These are phyloP conservation scores for Caenorhabditis japonica DNA, from an alignment of 2,888 invertebrate species.

Conservation along the genomic window DNA sequence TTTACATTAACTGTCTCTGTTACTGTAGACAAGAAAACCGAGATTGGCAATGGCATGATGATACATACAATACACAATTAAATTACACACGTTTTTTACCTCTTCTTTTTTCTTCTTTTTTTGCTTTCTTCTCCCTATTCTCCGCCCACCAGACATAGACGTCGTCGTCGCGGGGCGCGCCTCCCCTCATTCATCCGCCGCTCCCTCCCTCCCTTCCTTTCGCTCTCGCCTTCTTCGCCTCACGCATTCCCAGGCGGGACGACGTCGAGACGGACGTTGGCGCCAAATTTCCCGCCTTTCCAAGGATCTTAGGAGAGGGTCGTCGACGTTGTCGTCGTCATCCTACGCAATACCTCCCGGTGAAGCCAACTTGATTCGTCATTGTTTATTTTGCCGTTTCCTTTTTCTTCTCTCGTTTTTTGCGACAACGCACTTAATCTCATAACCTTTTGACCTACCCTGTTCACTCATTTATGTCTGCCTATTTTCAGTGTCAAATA, in stretches of 20 bases:
- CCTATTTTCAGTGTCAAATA: slow-evolving; percentile 48
- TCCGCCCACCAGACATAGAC: slow-evolving; percentile 46
- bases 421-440: no score
- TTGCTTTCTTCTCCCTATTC: neutral
- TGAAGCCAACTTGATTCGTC: slow-evolving; percentile 35
- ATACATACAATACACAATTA: no score
- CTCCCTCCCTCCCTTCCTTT: slow-evolving; percentile 7
- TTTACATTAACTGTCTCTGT: no score
- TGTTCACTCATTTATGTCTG: neutral
- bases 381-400: slow-evolving; percentile 25
- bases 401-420: neutral
- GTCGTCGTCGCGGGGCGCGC: slow-evolving; percentile 31
- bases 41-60: neutral
- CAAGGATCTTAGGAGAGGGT: neutral
- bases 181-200: slow-evolving; percentile 23
- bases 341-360: no score
- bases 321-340: no score
- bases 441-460: slow-evolving; percentile 5
- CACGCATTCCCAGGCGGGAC: slow-evolving; percentile 19
- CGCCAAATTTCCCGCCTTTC: slow-evolving; percentile 5
- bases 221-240: slow-evolving; percentile 11
- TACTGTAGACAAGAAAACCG: neutral
- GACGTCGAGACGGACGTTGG: slow-evolving; percentile 13
- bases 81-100: slow-evolving; percentile 33
- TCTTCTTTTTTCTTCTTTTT: slow-evolving; percentile 2